Base-by-base conservation (phyloP, 92 coral and sea anemone species). In the Epizoanthus stellaris region DNA sequence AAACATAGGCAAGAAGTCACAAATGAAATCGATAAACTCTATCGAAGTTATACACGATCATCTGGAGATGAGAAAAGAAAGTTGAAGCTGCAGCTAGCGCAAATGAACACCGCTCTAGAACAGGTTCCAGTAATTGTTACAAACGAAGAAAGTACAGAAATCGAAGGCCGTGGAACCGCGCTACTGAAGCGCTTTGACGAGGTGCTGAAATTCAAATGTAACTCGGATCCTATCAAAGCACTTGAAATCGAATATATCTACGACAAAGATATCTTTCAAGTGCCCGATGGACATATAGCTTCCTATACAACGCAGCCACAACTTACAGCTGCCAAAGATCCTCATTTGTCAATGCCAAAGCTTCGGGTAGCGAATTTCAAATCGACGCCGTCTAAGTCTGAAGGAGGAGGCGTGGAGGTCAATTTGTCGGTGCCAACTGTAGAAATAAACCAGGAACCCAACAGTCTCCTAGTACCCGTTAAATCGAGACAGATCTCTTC, bases 41-140 rank as follows among this genome's bases (percentile, higher is more conserved):
- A 79, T 12, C 72, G 38, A 45, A 63, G 83, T 23, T 79, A 79
- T 79, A 39, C 42, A 4, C 73, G 43, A 45, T 45, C 83, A 10
- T 57, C 83, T 45, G 67, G 56, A 16, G 83, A 79, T 64, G 83
- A 79, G 23, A 79, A 79, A 79, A 57, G 83, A 45, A 63, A 79
- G 11, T 40, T 79, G 19, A 79, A 79, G 49, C 19, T 79, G 16
- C 83, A 79, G 19, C 42, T 79, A 17, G 83, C 83, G 57, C 83
- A 63, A 45, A 79, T 79, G 72, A 20, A 34, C 20, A 79, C 59
- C 16, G 73, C 34, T 15, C 17, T 79, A n/a, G 83, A 63, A 12
- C 83, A 79, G 65, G 83, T 63, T 5, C 71, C 64, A 12, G 53
- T 58, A 14, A 70, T 79, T 63, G 83, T 79, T 21, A 63, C 71